phyloP scores from a whole-genome alignment of 1,140 invertebrate genomes.

The Eriocheir sinensis region DNA sequence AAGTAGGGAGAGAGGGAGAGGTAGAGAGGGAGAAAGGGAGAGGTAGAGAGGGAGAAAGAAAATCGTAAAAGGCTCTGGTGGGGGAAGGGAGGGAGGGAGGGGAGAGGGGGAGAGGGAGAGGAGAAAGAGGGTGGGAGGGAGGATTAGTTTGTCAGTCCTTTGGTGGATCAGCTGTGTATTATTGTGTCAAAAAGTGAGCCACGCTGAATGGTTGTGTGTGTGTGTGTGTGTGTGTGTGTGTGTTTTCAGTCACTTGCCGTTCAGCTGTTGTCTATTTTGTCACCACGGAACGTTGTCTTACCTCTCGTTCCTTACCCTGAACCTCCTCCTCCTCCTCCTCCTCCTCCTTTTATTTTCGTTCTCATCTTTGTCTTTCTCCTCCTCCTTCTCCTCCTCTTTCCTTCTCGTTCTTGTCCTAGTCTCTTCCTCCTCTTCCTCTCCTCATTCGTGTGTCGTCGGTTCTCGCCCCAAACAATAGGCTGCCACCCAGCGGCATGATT shows the following conservation, averaged over 20 bases:
- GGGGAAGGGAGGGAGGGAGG: not conserved
- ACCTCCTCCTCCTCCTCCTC: not conserved
- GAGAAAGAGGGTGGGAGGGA: not conserved
- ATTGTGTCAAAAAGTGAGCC: constrained; percentile 21
- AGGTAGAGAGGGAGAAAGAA: not conserved
- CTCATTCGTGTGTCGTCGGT: not conserved
- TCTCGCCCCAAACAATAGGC: not conserved
- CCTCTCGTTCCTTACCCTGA: not conserved
- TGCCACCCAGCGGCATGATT: too few relatives aligned
- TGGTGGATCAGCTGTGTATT: not conserved
- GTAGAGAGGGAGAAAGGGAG: not conserved
- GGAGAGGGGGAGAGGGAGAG: not conserved
- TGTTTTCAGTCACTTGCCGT: not conserved
- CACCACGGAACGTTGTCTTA: not conserved
- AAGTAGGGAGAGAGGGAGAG: not conserved
- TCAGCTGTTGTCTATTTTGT: not conserved
- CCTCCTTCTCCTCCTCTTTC: not conserved
- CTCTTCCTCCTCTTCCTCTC: not conserved
- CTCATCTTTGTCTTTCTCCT: not conserved
- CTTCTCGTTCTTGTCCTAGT: not conserved
- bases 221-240: constrained; percentile 46
- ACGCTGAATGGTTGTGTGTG: not conserved
- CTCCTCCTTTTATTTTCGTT: not conserved
- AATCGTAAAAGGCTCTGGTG: not conserved
- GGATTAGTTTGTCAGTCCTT: not conserved